Conservation (phyloP, 2,113 vertebrate species). For the Motacilla alba region DNA sequence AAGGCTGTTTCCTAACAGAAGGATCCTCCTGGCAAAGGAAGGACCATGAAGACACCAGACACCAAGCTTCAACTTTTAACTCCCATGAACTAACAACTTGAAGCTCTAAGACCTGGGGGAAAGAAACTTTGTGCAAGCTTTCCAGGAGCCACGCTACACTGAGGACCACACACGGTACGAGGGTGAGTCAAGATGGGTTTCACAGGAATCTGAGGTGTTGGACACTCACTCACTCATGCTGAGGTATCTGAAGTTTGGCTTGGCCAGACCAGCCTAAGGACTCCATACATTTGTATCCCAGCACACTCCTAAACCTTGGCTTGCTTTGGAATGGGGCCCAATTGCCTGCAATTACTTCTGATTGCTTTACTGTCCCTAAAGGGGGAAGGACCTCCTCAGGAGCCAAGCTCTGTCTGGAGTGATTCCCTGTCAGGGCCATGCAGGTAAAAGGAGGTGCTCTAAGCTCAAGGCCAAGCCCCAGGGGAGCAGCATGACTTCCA, state of each 20-base stretch:
- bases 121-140: not conserved
- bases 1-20: not conserved
- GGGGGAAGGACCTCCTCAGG: not conserved
- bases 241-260: not conserved
- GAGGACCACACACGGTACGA: not conserved
- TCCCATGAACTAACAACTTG: not conserved
- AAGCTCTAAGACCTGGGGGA: not conserved
- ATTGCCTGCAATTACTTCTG: conserved; percentile 13
- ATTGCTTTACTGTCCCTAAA: conserved; percentile 1
- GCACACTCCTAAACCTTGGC: not conserved
- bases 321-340: not conserved
- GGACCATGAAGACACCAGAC: not conserved
- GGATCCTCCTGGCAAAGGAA: not conserved
- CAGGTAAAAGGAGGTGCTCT: not conserved
- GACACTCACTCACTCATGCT: not conserved
- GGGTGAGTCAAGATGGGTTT: not conserved
- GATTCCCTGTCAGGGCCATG: not conserved
- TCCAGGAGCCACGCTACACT: not conserved
- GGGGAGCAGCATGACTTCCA: not conserved
- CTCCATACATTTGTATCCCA: not conserved
- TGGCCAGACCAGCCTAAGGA: conserved; percentile 4
- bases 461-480: not conserved
- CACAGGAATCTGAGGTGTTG: not conserved
- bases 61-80: not conserved
- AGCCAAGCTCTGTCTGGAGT: not conserved